A percentile compares a stretch with the other conserved stretches of the same genome.
Conservation (phyloP, 2,113 vertebrate species). For the Carettochelys insculpta region DNA sequence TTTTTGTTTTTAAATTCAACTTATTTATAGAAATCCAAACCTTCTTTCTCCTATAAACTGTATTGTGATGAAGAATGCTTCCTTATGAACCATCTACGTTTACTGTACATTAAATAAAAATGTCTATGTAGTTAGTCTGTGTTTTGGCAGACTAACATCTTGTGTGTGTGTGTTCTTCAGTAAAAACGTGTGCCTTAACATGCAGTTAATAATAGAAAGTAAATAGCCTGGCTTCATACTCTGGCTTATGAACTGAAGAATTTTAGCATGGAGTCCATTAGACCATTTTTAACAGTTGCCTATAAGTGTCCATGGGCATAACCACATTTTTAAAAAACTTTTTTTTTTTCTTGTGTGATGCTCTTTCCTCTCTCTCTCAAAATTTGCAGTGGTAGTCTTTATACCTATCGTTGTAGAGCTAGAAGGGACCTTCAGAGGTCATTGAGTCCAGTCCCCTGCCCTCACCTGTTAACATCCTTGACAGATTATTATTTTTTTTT, state of each 20-base stretch:
- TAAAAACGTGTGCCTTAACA: not conserved
- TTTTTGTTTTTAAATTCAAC: not conserved
- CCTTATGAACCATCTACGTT: not conserved
- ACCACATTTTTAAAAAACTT: not conserved
- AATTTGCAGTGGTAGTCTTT: no score
- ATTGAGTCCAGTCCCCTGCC: no score
- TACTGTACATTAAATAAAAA: not conserved
- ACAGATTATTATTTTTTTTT: no score
- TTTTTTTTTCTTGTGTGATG: no score
- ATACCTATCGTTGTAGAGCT: no score
- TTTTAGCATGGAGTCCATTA: not conserved
- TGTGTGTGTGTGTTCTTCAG: not conserved
- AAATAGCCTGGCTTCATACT: not conserved
- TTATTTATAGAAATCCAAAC: not conserved
- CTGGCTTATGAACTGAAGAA: not conserved
- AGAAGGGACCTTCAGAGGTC: no score
- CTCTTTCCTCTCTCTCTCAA: not conserved
- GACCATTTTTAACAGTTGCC: not conserved
- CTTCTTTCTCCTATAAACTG: not conserved
- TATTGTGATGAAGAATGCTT: not conserved
- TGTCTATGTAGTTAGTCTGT: not conserved
- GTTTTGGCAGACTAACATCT: not conserved
- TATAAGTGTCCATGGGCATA: not conserved
- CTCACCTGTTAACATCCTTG: no score
- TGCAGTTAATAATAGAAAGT: not conserved